Base-by-base conservation (phyloP, 2,888 invertebrate genomes). In the Lithophane semibrunnea region DNA sequence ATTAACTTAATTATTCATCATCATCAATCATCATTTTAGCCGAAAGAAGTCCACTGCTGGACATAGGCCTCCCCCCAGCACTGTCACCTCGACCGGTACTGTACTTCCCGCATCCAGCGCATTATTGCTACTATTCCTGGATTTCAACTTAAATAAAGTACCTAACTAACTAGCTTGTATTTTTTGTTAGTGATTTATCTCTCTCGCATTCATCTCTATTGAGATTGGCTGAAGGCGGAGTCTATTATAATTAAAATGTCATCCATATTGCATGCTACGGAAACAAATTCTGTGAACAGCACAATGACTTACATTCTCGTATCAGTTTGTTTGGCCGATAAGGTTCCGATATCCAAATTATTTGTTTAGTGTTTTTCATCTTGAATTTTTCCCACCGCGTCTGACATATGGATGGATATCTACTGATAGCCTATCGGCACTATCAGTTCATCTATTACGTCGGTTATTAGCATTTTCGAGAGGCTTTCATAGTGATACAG, bases 391-490 rank as follows among this genome's bases (percentile, higher is more conserved):
- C 79, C 61, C 77, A 77, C 77, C 75, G 82, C 86, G 90, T 90
- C 89, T 89, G 90, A 86, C 91, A 87, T 90, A 91, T 91, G 91
- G 84, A 49, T 90, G 91, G 84, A 52, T 90, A 88, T 83, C 75
- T 83, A 77, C 77, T 79, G 90, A 92, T 92, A 91, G 52, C 74
- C 71, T 92, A 92, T 93, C 92, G 80, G 72, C 71, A 83, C 80
- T 90, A 89, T 85, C 86, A 83, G 80, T 83, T 86, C 88, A 87
- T 85, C 84, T 88, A 91, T 91, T 92, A 91, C 89, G 86, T 80
- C 86, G 91, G 87, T 91, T 94, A 94, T 94, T 94, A 93, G 87
- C 91, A 82, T 91, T 90, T 90, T 93, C 83, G 90, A 93, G 93
- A 91, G 93, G 88, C 87, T 91, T 91, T 91, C 88, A 82, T 82